Percentiles rank a stretch among this genome's conserved stretches.
phyloP scores from a whole-genome alignment of 2,797 vertebrate genomes.

The Kryptopterus vitreolus region DNA sequence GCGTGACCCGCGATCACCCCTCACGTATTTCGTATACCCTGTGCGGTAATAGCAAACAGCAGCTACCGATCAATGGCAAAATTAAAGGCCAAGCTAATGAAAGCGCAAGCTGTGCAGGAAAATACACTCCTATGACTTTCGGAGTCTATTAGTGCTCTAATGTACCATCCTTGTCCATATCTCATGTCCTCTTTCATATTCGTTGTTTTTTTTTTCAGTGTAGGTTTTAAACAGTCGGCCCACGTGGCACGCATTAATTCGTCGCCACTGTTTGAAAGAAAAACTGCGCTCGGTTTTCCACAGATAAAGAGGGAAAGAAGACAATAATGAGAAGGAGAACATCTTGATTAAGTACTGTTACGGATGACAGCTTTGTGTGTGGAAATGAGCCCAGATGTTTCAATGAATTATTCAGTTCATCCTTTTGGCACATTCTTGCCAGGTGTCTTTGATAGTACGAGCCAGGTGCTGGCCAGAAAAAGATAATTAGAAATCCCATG shows the following conservation, averaged over 20 bases:
- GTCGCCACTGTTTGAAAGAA: not conserved
- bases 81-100: constrained; percentile 59
- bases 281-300: not conserved
- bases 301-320: not conserved
- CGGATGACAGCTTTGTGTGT: constrained; percentile 1
- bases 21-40: not conserved
- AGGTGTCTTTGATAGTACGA: constrained; percentile 61
- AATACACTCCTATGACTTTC: not conserved
- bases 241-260: not conserved
- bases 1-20: constrained; percentile 21
- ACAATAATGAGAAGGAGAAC: constrained; percentile 32
- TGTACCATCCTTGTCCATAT: not conserved
- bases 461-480: constrained; percentile 41
- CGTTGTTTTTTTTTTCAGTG: not conserved
- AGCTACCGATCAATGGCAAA: constrained; percentile 65
- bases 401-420: constrained; percentile 72
- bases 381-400: constrained; percentile 65
- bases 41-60: constrained; percentile 27
- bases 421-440: constrained; percentile 62
- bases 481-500: not conserved
- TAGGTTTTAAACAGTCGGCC: not conserved
- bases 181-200: not conserved
- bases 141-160: not conserved
- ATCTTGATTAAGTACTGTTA: constrained; percentile 16
- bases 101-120: constrained; percentile 57